Evolutionary conservation across 1,140 invertebrate species (phyloP), one percentile per base, ranked within the genome.

Genomic region (Drosophila arawakana): DNA sequence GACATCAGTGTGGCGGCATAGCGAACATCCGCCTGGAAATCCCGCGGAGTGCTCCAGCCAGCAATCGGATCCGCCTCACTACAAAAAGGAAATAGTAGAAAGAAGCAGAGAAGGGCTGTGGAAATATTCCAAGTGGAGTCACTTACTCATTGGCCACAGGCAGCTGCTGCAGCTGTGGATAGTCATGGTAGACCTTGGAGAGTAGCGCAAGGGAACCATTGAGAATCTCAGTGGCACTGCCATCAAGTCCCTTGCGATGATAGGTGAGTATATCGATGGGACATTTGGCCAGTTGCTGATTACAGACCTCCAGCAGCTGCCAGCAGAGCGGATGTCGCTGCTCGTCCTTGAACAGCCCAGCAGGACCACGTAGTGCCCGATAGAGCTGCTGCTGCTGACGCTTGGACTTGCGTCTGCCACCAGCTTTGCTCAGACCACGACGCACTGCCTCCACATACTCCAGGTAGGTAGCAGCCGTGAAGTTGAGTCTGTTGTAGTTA

Each of bases 41-140:
- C 78, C 25, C 91, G 82, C 1, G 83, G 83, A 9, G 85, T 90
- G 41, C 92, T 93, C 93, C 93, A 94, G 30, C 90, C 93, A 5
- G 91, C 86, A 35, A 93, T 76, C 4, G 93, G 93, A 86, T 94
- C 93, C 0, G 93, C 92, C 78, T 94, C 93, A 73, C 93, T 94
- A 67, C 4, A 30, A 30, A 78, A 77, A 2, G 43, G 18, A 21
- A 21, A 43, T 43, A 43, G 1, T 6, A 5, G 15, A 13, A 1
- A 18, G n/a, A 25, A 10, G 3, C 5, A 55, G 39, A 21, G 34
- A 8, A 43, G 5, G 2, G n/a, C 41, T 43, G 13, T 6, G 25
- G 25, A 30, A 2, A 6, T 30, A 30, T 5, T 30, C 4, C 25
- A 30, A 30, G 25, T 30, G 0, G 59, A 25, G 77, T 1, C 11